phyloP scores from a whole-genome alignment of 1,140 invertebrate genomes.

The Drosophila oshimai region DNA sequence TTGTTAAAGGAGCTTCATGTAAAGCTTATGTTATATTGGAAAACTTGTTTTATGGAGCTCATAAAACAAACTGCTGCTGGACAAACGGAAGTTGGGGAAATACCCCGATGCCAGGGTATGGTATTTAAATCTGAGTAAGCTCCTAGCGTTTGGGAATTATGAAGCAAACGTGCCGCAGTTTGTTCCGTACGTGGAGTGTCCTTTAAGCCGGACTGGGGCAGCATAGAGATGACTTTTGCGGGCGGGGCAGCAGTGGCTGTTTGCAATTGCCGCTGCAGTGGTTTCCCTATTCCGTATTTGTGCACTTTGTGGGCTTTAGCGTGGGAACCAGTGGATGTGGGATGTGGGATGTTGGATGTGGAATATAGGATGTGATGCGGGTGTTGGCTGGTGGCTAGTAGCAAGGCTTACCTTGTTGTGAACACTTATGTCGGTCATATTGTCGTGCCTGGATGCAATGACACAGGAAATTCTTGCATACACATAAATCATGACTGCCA shows the following conservation, averaged over 20 bases:
- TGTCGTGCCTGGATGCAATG: constrained; percentile 87
- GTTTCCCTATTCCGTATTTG: constrained; percentile 29
- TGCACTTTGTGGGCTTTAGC: constrained; percentile 9
- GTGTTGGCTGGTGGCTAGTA: neutral
- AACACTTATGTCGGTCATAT: constrained; percentile 83
- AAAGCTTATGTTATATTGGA: constrained; percentile 9
- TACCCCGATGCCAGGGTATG: constrained; percentile 15
- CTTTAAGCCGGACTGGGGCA: constrained; percentile 6
- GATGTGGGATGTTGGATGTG: neutral
- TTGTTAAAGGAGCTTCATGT: neutral
- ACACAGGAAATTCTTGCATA: constrained; percentile 95
- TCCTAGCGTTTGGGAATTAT: constrained; percentile 49
- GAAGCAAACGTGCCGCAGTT: constrained; percentile 37
- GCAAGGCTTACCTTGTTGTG: constrained; percentile 75
- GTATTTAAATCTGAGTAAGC: constrained; percentile 55
- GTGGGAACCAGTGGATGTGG: neutral
- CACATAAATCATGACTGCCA: constrained; percentile 95
- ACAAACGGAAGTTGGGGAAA: constrained; percentile 1
- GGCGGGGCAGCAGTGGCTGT: neutral
- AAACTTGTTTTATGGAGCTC: constrained; percentile 5
- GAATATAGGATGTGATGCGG: too few relatives aligned
- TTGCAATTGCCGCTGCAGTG: neutral
- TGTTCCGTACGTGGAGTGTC: constrained; percentile 29
- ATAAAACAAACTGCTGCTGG: neutral
- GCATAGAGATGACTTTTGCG: constrained; percentile 25